Percentiles rank a stretch among this genome's conserved stretches.
Evolutionary conservation across 35 echinoderm and acorn worm species (phyloP).

Genomic region (Apostichopus japonicus): DNA sequence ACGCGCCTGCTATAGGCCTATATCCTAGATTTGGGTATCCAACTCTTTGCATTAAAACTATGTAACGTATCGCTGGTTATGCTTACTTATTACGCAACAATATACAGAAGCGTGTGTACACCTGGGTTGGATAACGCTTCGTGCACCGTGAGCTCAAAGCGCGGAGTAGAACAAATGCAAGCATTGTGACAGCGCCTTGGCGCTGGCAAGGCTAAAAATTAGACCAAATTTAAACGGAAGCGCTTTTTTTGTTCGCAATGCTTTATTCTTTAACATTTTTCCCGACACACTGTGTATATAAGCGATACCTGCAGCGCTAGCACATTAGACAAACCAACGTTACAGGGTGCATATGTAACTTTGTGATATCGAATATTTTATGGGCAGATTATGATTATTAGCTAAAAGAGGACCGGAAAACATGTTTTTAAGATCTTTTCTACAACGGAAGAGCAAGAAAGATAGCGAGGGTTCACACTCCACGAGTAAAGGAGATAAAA

Average conservation of each 20-base stretch:
- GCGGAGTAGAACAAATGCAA: too few species aligned
- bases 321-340: not conserved
- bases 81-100: too few species aligned
- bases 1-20: too few species aligned
- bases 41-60: too few species aligned
- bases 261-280: not conserved
- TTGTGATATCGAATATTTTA: not conserved
- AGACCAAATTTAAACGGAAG: not conserved
- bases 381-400: not conserved
- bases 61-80: too few species aligned
- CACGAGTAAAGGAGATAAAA: not conserved
- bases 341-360: not conserved
- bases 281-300: not conserved
- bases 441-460: conserved; percentile 3
- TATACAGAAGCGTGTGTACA: too few species aligned
- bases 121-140: too few species aligned
- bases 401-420: not conserved
- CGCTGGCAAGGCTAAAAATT: too few species aligned
- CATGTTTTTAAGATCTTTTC: conserved; percentile 8
- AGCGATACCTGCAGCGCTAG: not conserved
- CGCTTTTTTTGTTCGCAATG: not conserved
- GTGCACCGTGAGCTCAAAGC: too few species aligned
- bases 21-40: too few species aligned
- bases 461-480: not conserved
- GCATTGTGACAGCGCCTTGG: too few species aligned